Evolutionary conservation across 1,140 invertebrate species (phyloP).

Genomic region (Micrasema longulum): DNA sequence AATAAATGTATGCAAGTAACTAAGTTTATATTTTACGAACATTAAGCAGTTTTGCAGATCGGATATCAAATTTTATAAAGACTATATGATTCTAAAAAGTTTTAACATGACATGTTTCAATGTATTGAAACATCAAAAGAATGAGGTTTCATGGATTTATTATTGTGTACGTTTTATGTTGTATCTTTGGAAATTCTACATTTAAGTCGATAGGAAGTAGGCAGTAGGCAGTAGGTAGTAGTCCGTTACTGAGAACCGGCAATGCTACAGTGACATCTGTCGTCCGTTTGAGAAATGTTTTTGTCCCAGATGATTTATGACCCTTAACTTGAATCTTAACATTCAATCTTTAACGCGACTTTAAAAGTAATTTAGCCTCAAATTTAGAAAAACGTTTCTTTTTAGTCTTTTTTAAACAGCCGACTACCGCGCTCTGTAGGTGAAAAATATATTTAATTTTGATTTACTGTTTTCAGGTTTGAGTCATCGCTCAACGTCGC

Average conservation of each 20-base stretch:
- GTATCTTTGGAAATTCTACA: too few relatives aligned
- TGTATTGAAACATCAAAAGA: constrained; percentile 17
- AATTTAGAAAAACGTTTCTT: constrained; percentile 14
- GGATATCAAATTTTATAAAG: too few relatives aligned
- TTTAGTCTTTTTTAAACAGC: background rate
- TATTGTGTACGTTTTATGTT: too few relatives aligned
- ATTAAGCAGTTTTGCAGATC: too few relatives aligned
- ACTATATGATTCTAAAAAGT: too few relatives aligned
- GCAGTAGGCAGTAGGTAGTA: background rate
- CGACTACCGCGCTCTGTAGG: constrained; percentile 13
- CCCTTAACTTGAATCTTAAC: constrained; percentile 5
- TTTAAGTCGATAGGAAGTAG: too few relatives aligned
- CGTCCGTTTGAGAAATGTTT: constrained; percentile 41
- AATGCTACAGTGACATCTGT: constrained; percentile 44
- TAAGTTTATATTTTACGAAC: too few relatives aligned
- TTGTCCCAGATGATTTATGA: constrained; percentile 44
- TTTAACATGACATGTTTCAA: too few relatives aligned
- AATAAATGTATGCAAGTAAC: too few relatives aligned
- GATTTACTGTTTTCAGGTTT: constrained; percentile 43
- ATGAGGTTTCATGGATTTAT: constrained; percentile 4
- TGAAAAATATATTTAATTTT: constrained; percentile 39
- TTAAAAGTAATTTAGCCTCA: constrained; percentile 6
- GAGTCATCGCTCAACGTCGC: constrained; percentile 40
- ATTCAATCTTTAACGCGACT: constrained; percentile 7
- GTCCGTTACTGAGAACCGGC: constrained; percentile 12